phyloP scores from a whole-genome alignment of 2,113 vertebrate genomes.

The Bagarius yarrelli region DNA sequence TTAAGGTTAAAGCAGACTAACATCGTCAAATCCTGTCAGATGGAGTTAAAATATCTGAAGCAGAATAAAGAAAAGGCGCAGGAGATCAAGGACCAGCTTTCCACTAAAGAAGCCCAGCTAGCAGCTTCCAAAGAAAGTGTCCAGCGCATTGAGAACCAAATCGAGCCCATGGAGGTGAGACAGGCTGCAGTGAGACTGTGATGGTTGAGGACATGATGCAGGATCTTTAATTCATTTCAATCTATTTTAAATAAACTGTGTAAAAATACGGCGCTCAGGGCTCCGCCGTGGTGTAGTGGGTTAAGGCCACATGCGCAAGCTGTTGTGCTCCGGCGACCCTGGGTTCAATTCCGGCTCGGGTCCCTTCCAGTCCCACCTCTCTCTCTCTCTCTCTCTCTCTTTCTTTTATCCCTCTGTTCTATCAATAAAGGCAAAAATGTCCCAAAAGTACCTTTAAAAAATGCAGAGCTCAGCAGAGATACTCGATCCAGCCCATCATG shows the following conservation, averaged over 20 bases:
- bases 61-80: constrained; percentile 93
- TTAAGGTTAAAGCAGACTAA: constrained; percentile 80
- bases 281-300: too few species aligned
- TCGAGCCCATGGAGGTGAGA: constrained; percentile 88
- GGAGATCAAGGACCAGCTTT: constrained; percentile 81
- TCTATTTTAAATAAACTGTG: not conserved
- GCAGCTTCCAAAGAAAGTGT: constrained; percentile 83
- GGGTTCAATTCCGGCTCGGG: too few species aligned
- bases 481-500: not conserved
- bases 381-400: too few species aligned
- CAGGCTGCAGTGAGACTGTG: not conserved
- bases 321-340: too few species aligned
- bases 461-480: not conserved
- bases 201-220: not conserved
- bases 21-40: constrained; percentile 83
- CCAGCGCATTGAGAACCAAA: constrained; percentile 80
- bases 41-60: constrained; percentile 88
- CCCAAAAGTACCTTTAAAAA: not conserved
- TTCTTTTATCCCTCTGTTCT: too few species aligned
- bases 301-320: too few species aligned
- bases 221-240: not conserved
- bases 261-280: too few species aligned
- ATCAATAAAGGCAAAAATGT: too few species aligned
- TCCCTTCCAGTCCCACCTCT: too few species aligned
- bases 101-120: constrained; percentile 83